A percentile compares a stretch with the other conserved stretches of the same genome.
phyloP scores from a whole-genome alignment of 2,888 invertebrate species.

The Hemicrepidius hirtus region DNA sequence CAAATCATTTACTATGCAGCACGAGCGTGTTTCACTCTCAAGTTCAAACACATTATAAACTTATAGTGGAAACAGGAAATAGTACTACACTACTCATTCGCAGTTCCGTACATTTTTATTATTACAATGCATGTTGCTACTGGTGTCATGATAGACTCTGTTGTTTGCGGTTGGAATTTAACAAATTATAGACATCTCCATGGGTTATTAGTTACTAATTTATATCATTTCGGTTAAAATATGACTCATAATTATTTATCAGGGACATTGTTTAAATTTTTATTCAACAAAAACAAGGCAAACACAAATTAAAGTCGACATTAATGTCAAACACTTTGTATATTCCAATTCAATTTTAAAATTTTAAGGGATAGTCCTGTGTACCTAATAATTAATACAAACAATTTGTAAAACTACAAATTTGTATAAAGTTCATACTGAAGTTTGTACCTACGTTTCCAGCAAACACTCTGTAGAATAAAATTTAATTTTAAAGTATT shows the following conservation, averaged over 20 bases:
- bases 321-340: no score
- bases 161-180: neutral
- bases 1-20: constrained; percentile 29
- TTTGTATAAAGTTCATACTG: no score
- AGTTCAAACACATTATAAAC: constrained; percentile 16
- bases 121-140: neutral
- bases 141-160: neutral
- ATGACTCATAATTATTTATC: constrained; percentile 2
- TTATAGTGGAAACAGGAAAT: constrained; percentile 19
- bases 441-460: no score
- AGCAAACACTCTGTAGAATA: no score
- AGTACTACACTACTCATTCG: neutral
- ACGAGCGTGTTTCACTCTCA: neutral
- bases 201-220: neutral
- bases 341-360: no score
- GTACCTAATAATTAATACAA: no score
- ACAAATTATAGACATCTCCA: neutral
- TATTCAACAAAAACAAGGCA: no score
- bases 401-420: no score
- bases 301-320: no score
- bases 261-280: neutral
- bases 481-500: no score
- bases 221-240: neutral
- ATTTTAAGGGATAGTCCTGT: no score
- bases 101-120: constrained; percentile 4